Percentiles rank a stretch among this genome's conserved stretches.
phyloP scores from a whole-genome alignment of 1,140 invertebrate genomes.

The Rhyacophila brunnea region DNA sequence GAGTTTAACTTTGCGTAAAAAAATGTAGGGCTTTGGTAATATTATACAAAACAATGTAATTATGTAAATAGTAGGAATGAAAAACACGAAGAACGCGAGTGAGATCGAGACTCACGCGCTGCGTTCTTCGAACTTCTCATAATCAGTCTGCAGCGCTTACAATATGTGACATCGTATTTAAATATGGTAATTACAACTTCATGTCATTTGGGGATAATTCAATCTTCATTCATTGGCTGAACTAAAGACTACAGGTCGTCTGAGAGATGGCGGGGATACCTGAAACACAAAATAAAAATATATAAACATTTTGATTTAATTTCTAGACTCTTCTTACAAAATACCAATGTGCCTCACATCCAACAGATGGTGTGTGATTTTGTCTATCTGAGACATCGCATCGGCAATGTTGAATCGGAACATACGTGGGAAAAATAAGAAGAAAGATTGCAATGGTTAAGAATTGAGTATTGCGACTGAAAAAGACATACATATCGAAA shows the following conservation, averaged over 20 bases:
- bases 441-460: too few relatives aligned
- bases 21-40: constrained; percentile 25
- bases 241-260: constrained; percentile 25
- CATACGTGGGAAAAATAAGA: too few relatives aligned
- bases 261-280: constrained; percentile 27
- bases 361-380: too few relatives aligned
- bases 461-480: too few relatives aligned
- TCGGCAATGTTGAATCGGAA: too few relatives aligned
- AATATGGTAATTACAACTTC: constrained; percentile 6
- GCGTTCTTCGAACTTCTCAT: not conserved
- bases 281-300: constrained; percentile 14
- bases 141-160: constrained; percentile 5
- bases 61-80: constrained; percentile 12
- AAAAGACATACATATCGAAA: too few relatives aligned
- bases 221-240: constrained; percentile 14
- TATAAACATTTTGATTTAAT: too few relatives aligned
- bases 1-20: constrained; percentile 10
- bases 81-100: not conserved
- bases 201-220: not conserved
- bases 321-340: too few relatives aligned
- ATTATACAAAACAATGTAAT: constrained; percentile 17
- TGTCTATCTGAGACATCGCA: too few relatives aligned
- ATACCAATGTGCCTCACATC: too few relatives aligned
- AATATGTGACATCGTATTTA: constrained; percentile 7
- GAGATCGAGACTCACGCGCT: too few relatives aligned